phyloP scores from a whole-genome alignment of 2,888 invertebrate species.

The Silvanus unidentatus region DNA sequence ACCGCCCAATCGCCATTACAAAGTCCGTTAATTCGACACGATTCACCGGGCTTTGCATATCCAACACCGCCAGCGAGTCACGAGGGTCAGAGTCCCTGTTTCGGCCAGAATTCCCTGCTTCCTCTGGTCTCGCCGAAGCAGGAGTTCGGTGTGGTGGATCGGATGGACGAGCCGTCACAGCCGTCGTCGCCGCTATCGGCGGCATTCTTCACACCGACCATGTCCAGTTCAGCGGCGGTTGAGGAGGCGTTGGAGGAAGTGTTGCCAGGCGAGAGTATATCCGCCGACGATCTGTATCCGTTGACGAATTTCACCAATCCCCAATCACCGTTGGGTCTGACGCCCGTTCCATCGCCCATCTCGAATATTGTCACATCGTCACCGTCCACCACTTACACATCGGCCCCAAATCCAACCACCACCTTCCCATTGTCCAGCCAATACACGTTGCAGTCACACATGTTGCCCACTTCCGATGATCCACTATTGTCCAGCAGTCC shows the following conservation, averaged over 20 bases:
- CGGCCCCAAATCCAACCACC: slow-evolving; percentile 24
- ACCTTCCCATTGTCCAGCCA: slow-evolving; percentile 40
- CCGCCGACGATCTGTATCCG: slow-evolving; percentile 50
- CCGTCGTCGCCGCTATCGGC: slow-evolving; percentile 77
- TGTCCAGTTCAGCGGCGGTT: slow-evolving; percentile 81
- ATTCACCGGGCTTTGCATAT: slow-evolving; percentile 73
- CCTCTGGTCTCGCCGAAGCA: slow-evolving; percentile 47
- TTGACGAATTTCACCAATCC: slow-evolving; percentile 54
- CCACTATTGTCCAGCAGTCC: slow-evolving; percentile 78
- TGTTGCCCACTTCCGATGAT: slow-evolving; percentile 85
- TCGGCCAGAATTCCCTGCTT: slow-evolving; percentile 42
- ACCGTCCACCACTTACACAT: slow-evolving; percentile 39
- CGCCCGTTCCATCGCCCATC: slow-evolving; percentile 52
- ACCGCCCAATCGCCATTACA: slow-evolving; percentile 57
- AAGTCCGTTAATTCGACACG: slow-evolving; percentile 56
- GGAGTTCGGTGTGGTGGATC: slow-evolving; percentile 42
- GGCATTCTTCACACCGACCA: slow-evolving; percentile 76
- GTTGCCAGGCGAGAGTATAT: slow-evolving; percentile 68
- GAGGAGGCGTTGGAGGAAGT: slow-evolving; percentile 83
- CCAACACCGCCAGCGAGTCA: slow-evolving; percentile 86
- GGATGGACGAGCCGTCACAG: slow-evolving; percentile 60
- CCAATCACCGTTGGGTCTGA: slow-evolving; percentile 48
- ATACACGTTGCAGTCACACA: slow-evolving; percentile 35
- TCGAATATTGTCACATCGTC: slow-evolving; percentile 38
- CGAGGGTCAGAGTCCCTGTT: slow-evolving; percentile 66